Evolutionary conservation across 2,888 invertebrate genomes (phyloP).

Genomic region (Mayetiola destructor): DNA sequence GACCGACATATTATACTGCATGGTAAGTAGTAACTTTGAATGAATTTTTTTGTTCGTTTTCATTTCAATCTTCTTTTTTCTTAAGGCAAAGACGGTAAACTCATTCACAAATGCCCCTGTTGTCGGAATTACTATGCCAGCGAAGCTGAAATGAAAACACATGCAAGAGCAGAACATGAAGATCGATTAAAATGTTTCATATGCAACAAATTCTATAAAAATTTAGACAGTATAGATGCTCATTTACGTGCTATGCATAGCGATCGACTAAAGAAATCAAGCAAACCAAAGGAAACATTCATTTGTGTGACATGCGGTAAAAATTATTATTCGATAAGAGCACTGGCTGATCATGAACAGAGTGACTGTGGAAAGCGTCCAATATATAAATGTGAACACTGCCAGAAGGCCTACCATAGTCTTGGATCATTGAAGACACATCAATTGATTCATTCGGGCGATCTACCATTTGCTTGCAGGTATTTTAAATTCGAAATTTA

Average conservation of each 20-base stretch:
- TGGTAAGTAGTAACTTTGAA: not conserved
- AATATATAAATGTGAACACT: conserved; percentile 31
- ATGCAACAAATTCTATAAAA: conserved; percentile 36
- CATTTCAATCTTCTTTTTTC: not conserved
- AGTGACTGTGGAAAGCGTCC: conserved; percentile 35
- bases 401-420: conserved; percentile 34
- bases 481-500: no score
- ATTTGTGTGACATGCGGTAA: conserved; percentile 31
- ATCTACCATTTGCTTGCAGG: conserved; percentile 27
- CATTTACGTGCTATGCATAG: conserved; percentile 29
- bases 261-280: conserved; percentile 21
- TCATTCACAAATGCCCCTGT: conserved; percentile 34
- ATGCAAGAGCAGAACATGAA: conserved; percentile 32
- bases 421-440: conserved; percentile 36
- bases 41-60: not conserved
- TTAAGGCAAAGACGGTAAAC: conserved; percentile 26
- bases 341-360: conserved; percentile 34
- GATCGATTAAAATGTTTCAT: conserved; percentile 34
- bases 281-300: conserved; percentile 23
- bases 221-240: conserved; percentile 33
- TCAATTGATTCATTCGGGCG: conserved; percentile 32
- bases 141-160: conserved; percentile 32
- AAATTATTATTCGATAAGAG: conserved; percentile 31
- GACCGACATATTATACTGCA: not conserved
- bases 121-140: conserved; percentile 33